Percentiles rank a stretch among this genome's conserved stretches.
Evolutionary conservation across 2,113 vertebrate species (phyloP).

Genomic region (Malurus alboscapulatus): DNA sequence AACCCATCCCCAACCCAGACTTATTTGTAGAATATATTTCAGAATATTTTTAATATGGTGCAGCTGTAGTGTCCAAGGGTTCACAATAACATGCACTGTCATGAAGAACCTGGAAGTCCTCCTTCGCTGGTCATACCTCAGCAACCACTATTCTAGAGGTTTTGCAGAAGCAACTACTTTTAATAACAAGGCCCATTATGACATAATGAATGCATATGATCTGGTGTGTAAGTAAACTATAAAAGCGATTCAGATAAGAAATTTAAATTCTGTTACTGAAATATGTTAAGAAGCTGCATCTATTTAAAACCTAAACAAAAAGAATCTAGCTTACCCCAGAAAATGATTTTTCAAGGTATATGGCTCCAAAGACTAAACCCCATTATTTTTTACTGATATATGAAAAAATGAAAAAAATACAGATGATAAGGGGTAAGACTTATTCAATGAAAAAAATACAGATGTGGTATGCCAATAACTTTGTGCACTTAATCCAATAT

Average conservation of each 20-base stretch:
- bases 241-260: conserved; percentile 51
- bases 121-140: conserved; percentile 64
- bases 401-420: neutral
- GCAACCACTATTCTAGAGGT: conserved; percentile 63
- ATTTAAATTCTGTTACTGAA: conserved; percentile 51
- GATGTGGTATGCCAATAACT: conserved; percentile 25
- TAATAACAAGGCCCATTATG: conserved; percentile 66
- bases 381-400: conserved; percentile 1
- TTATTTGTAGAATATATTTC: conserved; percentile 66
- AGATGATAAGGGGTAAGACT: neutral
- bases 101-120: conserved; percentile 53
- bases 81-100: conserved; percentile 73
- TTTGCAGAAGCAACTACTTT: conserved; percentile 69
- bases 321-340: conserved; percentile 60
- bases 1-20: conserved; percentile 65
- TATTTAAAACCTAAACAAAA: conserved; percentile 56
- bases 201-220: conserved; percentile 45
- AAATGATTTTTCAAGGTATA: conserved; percentile 29
- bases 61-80: conserved; percentile 72
- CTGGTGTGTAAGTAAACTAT: conserved; percentile 50
- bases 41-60: conserved; percentile 68
- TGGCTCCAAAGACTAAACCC: neutral
- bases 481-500: conserved; percentile 12
- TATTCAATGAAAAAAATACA: neutral
- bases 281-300: conserved; percentile 53